phyloP scores from a whole-genome alignment of 2,797 vertebrate genomes.

The Rhyacichthys aspro region DNA sequence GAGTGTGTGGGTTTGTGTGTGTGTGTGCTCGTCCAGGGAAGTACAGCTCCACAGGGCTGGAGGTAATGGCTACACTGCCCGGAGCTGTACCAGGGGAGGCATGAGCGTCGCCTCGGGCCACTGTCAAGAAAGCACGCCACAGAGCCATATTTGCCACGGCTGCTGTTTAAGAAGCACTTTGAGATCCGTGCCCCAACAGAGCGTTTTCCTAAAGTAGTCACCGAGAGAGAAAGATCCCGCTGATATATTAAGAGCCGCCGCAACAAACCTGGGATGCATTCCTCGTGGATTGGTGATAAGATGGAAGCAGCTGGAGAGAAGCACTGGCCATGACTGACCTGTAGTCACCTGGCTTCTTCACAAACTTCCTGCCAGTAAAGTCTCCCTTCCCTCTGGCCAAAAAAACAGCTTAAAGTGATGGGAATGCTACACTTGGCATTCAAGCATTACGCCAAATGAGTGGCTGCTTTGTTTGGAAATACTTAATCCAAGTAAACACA shows the following conservation, averaged over 20 bases:
- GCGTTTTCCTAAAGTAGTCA: conserved; percentile 37
- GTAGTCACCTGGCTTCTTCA: conserved; percentile 54
- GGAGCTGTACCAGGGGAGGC: conserved; percentile 64
- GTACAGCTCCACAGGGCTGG: conserved; percentile 55
- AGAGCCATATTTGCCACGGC: conserved; percentile 65
- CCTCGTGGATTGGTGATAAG: conserved; percentile 54
- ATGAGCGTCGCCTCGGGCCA: conserved; percentile 71
- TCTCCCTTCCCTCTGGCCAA: too few relatives aligned
- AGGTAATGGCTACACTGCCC: conserved; percentile 70
- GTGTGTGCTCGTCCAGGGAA: conserved; percentile 55
- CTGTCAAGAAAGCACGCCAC: conserved; percentile 61
- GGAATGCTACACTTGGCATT: too few relatives aligned
- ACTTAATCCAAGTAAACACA: too few relatives aligned
- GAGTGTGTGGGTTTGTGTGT: conserved; percentile 37
- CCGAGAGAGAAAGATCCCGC: conserved; percentile 14
- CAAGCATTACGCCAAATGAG: too few relatives aligned
- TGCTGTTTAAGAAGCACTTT: conserved; percentile 65
- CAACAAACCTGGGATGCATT: conserved; percentile 46
- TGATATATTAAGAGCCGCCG: conserved; percentile 23
- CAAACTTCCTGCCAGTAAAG: conserved; percentile 28
- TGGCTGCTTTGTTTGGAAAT: too few relatives aligned
- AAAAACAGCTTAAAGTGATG: too few relatives aligned
- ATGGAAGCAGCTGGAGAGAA: conserved; percentile 53
- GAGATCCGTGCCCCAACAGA: conserved; percentile 45
- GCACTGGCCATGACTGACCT: conserved; percentile 51